Conservation (phyloP, 1,140 invertebrate genomes). For the Semibalanus balanoides region DNA sequence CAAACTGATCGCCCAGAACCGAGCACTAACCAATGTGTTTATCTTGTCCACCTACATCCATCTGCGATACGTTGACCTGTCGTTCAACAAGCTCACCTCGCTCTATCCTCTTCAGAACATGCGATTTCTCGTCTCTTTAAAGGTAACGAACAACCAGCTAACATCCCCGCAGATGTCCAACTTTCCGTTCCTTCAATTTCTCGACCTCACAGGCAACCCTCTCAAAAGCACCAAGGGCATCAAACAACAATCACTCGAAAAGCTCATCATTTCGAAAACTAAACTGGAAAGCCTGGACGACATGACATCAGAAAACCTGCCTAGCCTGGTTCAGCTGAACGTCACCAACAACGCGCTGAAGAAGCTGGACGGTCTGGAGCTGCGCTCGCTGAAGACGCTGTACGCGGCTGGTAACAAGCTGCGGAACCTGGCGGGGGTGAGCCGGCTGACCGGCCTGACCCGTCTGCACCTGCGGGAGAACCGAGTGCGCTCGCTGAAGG, state of each 20-base stretch:
- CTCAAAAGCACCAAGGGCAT: not conserved
- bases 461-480: too few species aligned
- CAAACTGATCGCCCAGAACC: not conserved
- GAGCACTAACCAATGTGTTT: not conserved
- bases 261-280: not conserved
- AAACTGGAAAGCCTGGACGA: not conserved
- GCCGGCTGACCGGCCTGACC: too few species aligned
- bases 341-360: not conserved
- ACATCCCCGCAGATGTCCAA: not conserved
- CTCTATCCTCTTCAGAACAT: not conserved
- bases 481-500: too few species aligned
- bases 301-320: not conserved
- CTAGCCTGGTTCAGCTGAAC: not conserved
- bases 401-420: not conserved
- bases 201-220: not conserved
- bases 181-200: not conserved
- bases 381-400: not conserved
- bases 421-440: too few species aligned
- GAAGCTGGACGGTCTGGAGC: not conserved
- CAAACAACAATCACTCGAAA: not conserved
- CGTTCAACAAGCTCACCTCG: not conserved
- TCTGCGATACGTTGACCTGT: not conserved
- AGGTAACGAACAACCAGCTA: not conserved
- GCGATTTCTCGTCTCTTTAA: not conserved
- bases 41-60: not conserved